Percentiles rank a stretch among this genome's conserved stretches.
These are phyloP conservation scores for Imbricaverruca yamaguchii DNA, from an alignment of 2,888 invertebrate genomes.

Conservation along the genomic window DNA sequence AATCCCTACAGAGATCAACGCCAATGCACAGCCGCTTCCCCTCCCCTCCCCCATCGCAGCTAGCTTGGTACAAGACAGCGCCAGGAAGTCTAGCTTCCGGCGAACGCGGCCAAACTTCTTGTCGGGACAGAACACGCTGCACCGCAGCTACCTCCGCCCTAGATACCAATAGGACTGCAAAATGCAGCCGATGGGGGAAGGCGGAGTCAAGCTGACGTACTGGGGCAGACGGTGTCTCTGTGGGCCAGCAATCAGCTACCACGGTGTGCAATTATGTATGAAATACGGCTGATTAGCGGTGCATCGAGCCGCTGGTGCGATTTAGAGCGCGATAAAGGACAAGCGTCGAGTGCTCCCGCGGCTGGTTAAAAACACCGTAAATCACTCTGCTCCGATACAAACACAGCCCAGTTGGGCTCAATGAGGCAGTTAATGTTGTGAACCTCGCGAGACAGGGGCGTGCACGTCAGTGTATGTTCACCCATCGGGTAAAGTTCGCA, in stretches of 20 bases:
- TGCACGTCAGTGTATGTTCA: too few relatives aligned
- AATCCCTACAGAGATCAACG: neutral
- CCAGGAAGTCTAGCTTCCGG: neutral
- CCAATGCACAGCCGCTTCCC: neutral
- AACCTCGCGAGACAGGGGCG: neutral
- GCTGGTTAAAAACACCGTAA: neutral
- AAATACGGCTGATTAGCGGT: conserved; percentile 9
- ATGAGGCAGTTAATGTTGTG: neutral
- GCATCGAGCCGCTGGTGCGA: neutral
- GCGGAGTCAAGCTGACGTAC: too few relatives aligned
- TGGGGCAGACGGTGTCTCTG: too few relatives aligned
- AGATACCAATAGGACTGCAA: too few relatives aligned
- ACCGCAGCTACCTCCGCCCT: too few relatives aligned
- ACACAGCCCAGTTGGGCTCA: neutral
- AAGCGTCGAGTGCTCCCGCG: neutral
- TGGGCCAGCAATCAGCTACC: too few relatives aligned
- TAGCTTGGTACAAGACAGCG: neutral
- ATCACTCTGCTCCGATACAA: neutral
- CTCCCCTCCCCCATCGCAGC: neutral
- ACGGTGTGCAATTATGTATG: neutral
- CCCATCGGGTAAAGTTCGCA: too few relatives aligned
- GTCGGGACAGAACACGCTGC: too few relatives aligned
- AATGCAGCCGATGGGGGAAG: too few relatives aligned
- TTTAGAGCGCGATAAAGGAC: conserved; percentile 18
- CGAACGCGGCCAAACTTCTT: neutral